Percentiles rank a stretch among this genome's conserved stretches.
These are phyloP conservation scores for Anisognathus igniventris DNA, from an alignment of 2,797 vertebrate genomes.

Conservation along the genomic window DNA sequence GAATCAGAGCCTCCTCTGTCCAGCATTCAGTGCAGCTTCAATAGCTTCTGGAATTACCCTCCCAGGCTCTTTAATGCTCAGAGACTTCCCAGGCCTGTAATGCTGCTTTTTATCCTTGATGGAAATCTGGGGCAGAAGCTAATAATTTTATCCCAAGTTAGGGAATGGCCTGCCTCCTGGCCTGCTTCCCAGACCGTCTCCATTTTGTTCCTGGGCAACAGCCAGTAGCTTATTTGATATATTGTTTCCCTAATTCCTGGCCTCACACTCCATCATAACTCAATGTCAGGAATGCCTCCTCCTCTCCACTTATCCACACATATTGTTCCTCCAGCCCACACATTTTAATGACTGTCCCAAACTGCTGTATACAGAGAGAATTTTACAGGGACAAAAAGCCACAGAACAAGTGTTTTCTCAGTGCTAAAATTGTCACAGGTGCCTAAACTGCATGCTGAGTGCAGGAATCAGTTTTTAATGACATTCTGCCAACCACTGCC, in stretches of 20 bases:
- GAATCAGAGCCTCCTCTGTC: not conserved
- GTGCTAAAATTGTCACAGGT: not conserved
- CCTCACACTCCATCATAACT: not conserved
- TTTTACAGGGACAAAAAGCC: not conserved
- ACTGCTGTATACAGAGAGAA: not conserved
- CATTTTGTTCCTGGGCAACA: conserved; percentile 53
- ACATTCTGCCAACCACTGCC: not conserved
- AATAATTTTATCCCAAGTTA: conserved; percentile 36
- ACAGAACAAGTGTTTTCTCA: not conserved
- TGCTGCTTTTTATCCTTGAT: not conserved
- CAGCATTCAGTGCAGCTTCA: not conserved
- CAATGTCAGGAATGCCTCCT: not conserved
- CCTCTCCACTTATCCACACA: not conserved
- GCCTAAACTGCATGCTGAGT: not conserved
- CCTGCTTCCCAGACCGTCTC: conserved; percentile 44
- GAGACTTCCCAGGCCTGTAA: not conserved
- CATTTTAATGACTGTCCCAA: not conserved
- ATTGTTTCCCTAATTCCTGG: conserved; percentile 53
- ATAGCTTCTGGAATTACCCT: not conserved
- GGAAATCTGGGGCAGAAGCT: conserved; percentile 54
- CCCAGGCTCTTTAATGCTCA: not conserved
- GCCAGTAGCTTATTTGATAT: conserved; percentile 48
- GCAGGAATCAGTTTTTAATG: not conserved
- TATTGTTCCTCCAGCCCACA: not conserved
- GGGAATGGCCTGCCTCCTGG: not conserved